A percentile compares a stretch with the other conserved stretches of the same genome.
These are phyloP conservation scores for Hoplodrina blanda DNA, from an alignment of 2,888 invertebrate species.

Conservation along the genomic window DNA sequence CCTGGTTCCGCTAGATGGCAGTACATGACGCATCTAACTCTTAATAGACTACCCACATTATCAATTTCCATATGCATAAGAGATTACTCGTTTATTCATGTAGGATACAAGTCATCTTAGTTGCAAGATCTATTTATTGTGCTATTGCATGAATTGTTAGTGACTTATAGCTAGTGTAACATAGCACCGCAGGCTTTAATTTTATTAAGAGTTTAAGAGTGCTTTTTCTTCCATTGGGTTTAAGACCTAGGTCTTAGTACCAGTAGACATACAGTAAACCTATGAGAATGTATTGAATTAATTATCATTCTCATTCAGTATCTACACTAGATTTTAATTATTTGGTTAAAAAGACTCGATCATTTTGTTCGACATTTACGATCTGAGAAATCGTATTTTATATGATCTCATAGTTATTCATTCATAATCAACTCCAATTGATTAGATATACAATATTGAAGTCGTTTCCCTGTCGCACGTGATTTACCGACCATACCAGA, in stretches of 20 bases:
- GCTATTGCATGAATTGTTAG: conserved; percentile 31
- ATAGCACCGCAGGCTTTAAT: background rate
- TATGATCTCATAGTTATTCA: conserved; percentile 8
- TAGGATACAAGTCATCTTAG: conserved; percentile 44
- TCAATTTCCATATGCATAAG: conserved; percentile 46
- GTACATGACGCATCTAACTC: background rate
- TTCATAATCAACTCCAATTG: conserved; percentile 4
- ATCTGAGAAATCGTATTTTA: background rate
- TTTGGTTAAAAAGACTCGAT: background rate
- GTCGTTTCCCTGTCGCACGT: conserved; percentile 37
- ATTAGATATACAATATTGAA: conserved; percentile 21
- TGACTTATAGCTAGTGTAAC: conserved; percentile 1
- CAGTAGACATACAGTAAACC: background rate
- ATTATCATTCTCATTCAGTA: background rate
- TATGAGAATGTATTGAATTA: background rate
- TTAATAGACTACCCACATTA: conserved; percentile 57
- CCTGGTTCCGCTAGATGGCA: conserved; percentile 49
- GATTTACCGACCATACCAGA: conserved; percentile 43
- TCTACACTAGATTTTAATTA: background rate
- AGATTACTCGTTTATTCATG: conserved; percentile 49
- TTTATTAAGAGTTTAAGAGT: no score
- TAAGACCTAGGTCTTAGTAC: conserved; percentile 7
- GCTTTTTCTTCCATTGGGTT: background rate
- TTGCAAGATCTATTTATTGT: conserved; percentile 41
- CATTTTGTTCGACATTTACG: background rate